phyloP scores from a whole-genome alignment of 2,113 vertebrate genomes.

The Barbus barbus region DNA sequence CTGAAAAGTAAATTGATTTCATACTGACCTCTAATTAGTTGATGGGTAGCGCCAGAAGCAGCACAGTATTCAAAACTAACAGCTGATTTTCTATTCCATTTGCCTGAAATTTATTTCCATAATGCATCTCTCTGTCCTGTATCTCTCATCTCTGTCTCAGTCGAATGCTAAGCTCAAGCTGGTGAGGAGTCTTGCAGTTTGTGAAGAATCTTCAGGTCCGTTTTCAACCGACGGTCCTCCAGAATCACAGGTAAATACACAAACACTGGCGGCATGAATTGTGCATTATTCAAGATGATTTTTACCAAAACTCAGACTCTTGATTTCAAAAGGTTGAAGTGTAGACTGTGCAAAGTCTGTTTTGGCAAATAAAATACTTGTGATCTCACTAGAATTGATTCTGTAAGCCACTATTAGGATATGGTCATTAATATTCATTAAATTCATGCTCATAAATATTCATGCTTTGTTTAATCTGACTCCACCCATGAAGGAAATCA shows the following conservation, averaged over 20 bases:
- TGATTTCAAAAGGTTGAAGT: not conserved
- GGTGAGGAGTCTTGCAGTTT: conserved; percentile 95
- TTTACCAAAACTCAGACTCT: too few species aligned
- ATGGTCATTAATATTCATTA: not conserved
- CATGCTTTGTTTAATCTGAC: not conserved
- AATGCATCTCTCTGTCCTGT: conserved; percentile 34
- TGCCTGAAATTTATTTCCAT: not conserved
- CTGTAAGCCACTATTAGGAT: not conserved
- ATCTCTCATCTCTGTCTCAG: conserved; percentile 65
- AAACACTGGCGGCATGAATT: not conserved
- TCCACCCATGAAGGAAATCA: conserved; percentile 83
- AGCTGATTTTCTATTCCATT: too few species aligned
- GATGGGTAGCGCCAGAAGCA: too few species aligned
- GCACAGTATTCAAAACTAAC: too few species aligned
- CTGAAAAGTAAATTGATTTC: not conserved
- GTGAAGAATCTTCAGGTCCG: conserved; percentile 90
- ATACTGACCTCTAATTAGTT: too few species aligned
- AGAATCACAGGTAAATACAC: conserved; percentile 89
- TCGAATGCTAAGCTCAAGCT: conserved; percentile 97
- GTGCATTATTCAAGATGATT: too few species aligned
- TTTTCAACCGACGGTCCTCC: conserved; percentile 84
- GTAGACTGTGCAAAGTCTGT: too few species aligned
- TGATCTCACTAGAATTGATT: not conserved
- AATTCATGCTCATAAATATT: too few species aligned
- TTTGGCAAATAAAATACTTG: not conserved